Base-by-base conservation (phyloP, 2,797 vertebrate species). In the Rhodeus uyekii region DNA sequence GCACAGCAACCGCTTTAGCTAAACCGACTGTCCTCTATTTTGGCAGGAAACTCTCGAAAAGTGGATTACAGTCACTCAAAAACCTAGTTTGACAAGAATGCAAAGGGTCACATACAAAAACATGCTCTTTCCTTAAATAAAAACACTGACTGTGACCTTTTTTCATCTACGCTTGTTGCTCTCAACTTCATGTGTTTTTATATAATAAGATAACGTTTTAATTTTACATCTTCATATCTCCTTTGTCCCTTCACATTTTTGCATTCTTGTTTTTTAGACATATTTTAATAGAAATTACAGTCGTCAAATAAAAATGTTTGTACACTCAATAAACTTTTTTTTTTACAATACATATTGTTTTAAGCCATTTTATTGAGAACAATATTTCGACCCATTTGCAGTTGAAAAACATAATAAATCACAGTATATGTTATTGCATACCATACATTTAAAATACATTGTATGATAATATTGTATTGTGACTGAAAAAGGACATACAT, bases 31-130 rank as follows among this genome's bases (percentile, higher is more conserved):
- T 89, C 87, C 71, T 83, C 88, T 73, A 44, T 84, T 46, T 63
- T 78, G 88, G 87, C 86, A 79, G 84, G 87, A 72, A 65, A 19
- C 72, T n/a, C 58, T 78, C 4, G 82, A 83, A 86, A 90, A 79
- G 63, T 88, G 72, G 82, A 89, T 91, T 89, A 87, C 87, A 90
- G 76, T 85, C 81, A 84, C 76, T 89, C 50, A 29, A 64, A 63
- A 71, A 73, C 65, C 73, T 50, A 58, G 55, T 86, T 83, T 82
- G 46, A 68, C 44, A 53, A 16, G 16, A 39, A 53, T 39, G 39
- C 74, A 12, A 16, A 32, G 8, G 22, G 24, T 53, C 18, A 36
- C 39, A 69, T 39, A 60, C 24, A 29, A 29, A 60, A 60, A 60
- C 24, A 60, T 24, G 24, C 24, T 60, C 53, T 29, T 14, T 60